A percentile compares a stretch with the other conserved stretches of the same genome.
phyloP scores from a whole-genome alignment of 2,113 vertebrate genomes.

The Prietella phreatophila region DNA sequence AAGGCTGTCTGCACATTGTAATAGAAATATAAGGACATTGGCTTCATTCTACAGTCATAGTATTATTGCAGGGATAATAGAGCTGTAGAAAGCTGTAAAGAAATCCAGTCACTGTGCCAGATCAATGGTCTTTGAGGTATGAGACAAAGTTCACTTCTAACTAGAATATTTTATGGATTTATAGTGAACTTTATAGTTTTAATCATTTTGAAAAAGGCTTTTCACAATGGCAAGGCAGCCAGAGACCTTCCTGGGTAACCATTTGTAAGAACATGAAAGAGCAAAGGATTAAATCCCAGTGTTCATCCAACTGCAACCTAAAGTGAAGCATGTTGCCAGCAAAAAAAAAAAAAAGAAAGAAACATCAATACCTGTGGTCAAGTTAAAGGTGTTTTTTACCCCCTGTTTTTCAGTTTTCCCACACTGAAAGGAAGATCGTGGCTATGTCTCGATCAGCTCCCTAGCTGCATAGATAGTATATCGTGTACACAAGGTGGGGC shows the following conservation, averaged over 20 bases:
- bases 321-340: neutral
- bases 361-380: neutral
- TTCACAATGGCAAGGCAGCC: neutral
- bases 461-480: too few relatives aligned
- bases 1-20: constrained; percentile 67
- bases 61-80: constrained; percentile 55
- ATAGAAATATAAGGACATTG: constrained; percentile 60
- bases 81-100: neutral
- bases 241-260: constrained; percentile 6
- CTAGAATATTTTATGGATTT: constrained; percentile 19
- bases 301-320: neutral
- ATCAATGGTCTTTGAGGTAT: neutral
- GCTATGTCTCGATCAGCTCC: neutral
- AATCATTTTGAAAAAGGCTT: constrained; percentile 6
- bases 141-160: constrained; percentile 26
- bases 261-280: neutral
- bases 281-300: constrained; percentile 5
- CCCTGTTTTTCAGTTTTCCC: neutral
- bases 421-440: neutral
- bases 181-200: constrained; percentile 21
- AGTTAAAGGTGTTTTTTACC: neutral
- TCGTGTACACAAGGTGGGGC: too few relatives aligned
- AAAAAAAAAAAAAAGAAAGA: neutral
- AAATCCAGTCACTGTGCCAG: neutral
- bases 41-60: constrained; percentile 53